Percentiles rank a stretch among this genome's conserved stretches.
phyloP scores from a whole-genome alignment of 2,113 vertebrate genomes.

The Colossoma macropomum region DNA sequence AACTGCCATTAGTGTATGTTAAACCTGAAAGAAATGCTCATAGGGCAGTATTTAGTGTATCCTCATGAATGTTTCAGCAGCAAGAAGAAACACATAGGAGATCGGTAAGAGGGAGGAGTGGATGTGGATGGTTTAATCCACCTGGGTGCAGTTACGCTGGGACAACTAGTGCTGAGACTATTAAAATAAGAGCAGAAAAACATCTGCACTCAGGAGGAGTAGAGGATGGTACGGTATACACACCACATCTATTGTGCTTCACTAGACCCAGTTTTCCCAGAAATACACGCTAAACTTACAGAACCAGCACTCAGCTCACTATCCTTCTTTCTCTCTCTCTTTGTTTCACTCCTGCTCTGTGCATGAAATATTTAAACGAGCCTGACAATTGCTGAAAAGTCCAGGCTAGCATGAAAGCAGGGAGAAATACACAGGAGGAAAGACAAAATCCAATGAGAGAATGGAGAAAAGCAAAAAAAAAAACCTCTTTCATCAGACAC shows the following conservation, averaged over 20 bases:
- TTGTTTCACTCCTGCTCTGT: conserved; percentile 38
- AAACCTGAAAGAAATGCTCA: not conserved
- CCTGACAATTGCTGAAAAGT: conserved; percentile 72
- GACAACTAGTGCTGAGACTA: conserved; percentile 40
- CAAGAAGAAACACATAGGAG: conserved; percentile 22
- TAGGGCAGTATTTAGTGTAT: not conserved
- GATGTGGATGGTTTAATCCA: conserved; percentile 54
- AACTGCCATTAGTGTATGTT: not conserved
- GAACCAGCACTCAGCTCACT: conserved; percentile 48
- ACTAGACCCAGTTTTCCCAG: conserved; percentile 67
- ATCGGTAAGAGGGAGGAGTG: conserved; percentile 50
- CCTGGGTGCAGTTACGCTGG: conserved; percentile 62
- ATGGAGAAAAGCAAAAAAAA: conserved; percentile 30
- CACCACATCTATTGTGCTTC: conserved; percentile 67
- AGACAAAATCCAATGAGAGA: conserved; percentile 54
- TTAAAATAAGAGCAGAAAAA: conserved; percentile 44
- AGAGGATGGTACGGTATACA: conserved; percentile 40
- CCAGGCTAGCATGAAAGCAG: conserved; percentile 72
- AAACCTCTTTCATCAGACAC: conserved; percentile 35
- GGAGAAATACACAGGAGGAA: conserved; percentile 62
- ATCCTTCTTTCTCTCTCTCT: not conserved
- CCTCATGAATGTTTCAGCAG: conserved; percentile 47
- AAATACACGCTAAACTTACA: conserved; percentile 71
- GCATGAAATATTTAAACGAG: conserved; percentile 77
- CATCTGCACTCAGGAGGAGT: conserved; percentile 56